Conservation (phyloP, 1,140 invertebrate genomes). For the Probaryconus sp. region DNA sequence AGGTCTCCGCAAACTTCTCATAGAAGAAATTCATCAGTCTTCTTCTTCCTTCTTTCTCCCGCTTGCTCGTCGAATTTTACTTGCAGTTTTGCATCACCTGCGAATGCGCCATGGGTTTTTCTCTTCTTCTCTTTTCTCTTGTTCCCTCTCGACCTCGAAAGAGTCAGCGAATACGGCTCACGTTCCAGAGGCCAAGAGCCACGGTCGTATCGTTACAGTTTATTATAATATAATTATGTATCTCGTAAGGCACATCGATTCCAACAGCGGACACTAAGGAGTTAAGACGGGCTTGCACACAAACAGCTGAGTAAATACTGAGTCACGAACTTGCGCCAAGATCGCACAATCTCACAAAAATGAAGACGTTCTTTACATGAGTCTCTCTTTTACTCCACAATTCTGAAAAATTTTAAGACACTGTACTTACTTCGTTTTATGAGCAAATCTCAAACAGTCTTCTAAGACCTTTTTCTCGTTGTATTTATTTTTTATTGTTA, state of each 20-base stretch:
- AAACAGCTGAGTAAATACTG: constrained; percentile 75
- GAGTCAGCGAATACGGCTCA: constrained; percentile 38
- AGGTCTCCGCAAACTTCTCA: constrained; percentile 59
- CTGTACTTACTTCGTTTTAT: constrained; percentile 5
- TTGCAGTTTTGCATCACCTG: constrained; percentile 46
- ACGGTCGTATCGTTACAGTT: constrained; percentile 76
- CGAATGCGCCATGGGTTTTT: constrained; percentile 47
- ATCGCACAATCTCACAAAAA: constrained; percentile 56
- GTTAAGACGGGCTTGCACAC: constrained; percentile 48
- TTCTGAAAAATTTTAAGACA: constrained; percentile 6
- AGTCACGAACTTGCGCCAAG: constrained; percentile 74
- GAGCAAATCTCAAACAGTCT: constrained; percentile 21
- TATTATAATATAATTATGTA: constrained; percentile 79
- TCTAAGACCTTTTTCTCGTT: too few species aligned
- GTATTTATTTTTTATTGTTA: too few species aligned
- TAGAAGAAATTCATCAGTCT: constrained; percentile 65
- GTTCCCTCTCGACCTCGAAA: constrained; percentile 52
- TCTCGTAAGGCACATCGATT: constrained; percentile 68
- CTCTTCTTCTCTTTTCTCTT: constrained; percentile 34
- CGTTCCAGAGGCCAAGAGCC: constrained; percentile 61
- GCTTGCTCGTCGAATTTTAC: constrained; percentile 40
- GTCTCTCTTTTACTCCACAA: not conserved
- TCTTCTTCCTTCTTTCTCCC: constrained; percentile 30
- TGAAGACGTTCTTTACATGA: constrained; percentile 35
- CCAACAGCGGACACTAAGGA: constrained; percentile 45